phyloP scores from a whole-genome alignment of 2,888 invertebrate species.

The Apotomis turbidana region DNA sequence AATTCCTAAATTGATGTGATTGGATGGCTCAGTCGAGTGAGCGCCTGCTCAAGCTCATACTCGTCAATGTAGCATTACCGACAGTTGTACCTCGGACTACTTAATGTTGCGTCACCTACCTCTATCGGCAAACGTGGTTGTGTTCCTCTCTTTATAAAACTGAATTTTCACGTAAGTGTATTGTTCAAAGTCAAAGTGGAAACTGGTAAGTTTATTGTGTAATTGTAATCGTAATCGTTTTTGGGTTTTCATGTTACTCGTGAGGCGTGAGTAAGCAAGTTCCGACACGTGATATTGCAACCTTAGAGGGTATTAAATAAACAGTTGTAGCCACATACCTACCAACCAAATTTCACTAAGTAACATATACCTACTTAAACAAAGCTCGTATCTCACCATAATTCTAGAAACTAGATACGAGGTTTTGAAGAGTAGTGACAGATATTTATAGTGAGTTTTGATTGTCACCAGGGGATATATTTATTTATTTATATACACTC shows the following conservation, averaged over 20 bases:
- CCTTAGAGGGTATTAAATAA: neutral
- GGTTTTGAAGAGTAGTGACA: too few species aligned
- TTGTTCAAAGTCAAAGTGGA: slow-evolving; percentile 1
- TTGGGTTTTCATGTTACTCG: neutral
- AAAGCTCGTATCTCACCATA: too few species aligned
- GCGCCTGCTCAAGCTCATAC: neutral
- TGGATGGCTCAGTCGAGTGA: too few species aligned
- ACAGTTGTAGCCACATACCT: neutral
- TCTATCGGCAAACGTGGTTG: neutral
- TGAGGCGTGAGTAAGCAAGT: neutral
- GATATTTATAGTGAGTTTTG: too few species aligned
- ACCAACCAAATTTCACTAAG: too few species aligned
- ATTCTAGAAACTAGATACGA: too few species aligned
- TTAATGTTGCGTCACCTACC: neutral
- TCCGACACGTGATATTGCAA: neutral
- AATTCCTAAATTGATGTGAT: too few species aligned
- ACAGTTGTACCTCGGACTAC: neutral
- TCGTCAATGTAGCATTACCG: neutral
- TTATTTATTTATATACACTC: too few species aligned
- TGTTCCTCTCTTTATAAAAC: neutral
- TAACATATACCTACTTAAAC: too few species aligned
- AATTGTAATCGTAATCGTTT: neutral
- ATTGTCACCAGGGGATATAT: too few species aligned
- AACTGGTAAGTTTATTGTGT: neutral
- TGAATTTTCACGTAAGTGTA: neutral